These are phyloP conservation scores for Chymomyza caudatula DNA, from an alignment of 2,888 invertebrate species.

Conservation along the genomic window DNA sequence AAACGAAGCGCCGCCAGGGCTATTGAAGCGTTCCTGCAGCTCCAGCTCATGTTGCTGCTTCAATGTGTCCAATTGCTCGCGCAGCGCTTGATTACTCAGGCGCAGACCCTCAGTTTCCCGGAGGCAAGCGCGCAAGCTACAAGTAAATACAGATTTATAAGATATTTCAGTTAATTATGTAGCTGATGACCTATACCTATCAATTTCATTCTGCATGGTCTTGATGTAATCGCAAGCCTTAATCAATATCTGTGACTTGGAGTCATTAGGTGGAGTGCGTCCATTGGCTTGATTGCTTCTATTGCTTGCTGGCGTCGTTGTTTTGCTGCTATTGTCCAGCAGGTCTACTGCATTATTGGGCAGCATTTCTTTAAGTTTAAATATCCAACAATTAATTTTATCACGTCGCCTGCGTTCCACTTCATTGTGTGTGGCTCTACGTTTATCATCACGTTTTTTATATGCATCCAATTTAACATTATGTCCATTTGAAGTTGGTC, in stretches of 20 bases:
- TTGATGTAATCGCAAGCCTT: conserved; percentile 97
- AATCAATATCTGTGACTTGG: conserved; percentile 96
- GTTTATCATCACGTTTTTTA: conserved; percentile 87
- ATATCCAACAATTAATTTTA: conserved; percentile 98
- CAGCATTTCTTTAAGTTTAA: conserved; percentile 92
- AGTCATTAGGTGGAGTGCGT: conserved; percentile 82
- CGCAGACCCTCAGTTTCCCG: conserved; percentile 72
- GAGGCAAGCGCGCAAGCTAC: conserved; percentile 74
- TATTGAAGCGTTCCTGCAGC: conserved; percentile 55
- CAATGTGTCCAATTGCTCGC: conserved; percentile 63
- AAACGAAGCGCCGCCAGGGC: conserved; percentile 45
- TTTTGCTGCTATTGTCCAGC: conserved; percentile 9
- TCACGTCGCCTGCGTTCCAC: conserved; percentile 95
- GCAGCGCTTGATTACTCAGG: conserved; percentile 70
- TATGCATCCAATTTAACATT: conserved; percentile 69
- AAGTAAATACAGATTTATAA: conserved; percentile 8
- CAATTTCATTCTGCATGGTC: conserved; percentile 88
- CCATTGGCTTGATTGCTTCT: conserved; percentile 41
- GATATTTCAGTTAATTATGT: neutral
- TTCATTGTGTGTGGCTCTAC: conserved; percentile 96
- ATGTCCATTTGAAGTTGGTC: conserved; percentile 24
- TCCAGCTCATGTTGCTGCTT: conserved; percentile 62
- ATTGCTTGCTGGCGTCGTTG: conserved; percentile 17
- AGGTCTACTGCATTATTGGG: conserved; percentile 79
- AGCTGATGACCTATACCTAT: conserved; percentile 79